Conservation (phyloP, 2,113 vertebrate genomes). For the Eretmochelys imbricata region DNA sequence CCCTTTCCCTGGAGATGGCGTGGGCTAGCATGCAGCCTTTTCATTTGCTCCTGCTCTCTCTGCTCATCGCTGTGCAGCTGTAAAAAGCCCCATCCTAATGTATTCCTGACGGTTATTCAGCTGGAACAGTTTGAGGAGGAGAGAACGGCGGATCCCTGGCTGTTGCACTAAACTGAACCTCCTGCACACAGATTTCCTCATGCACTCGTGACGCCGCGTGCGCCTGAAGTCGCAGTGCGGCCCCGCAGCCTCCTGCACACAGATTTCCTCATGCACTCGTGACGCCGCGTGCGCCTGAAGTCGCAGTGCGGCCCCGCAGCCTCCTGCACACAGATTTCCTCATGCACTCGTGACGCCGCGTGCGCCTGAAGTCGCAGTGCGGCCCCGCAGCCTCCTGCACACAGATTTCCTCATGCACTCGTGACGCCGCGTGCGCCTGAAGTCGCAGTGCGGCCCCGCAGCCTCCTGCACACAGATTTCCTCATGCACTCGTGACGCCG, state of each 20-base stretch:
- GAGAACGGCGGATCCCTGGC: accelerated
- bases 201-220: accelerated
- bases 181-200: not conserved
- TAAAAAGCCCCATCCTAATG: not conserved
- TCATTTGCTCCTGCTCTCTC: accelerated
- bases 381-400: not conserved
- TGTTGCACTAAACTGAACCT: not conserved
- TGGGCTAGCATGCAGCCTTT: accelerated
- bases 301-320: accelerated
- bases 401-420: not conserved
- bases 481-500: not conserved
- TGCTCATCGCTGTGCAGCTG: not conserved
- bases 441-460: accelerated
- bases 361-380: not conserved
- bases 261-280: not conserved
- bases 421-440: accelerated
- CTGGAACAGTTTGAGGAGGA: not conserved
- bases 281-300: accelerated
- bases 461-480: not conserved
- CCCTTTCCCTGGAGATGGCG: accelerated
- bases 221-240: not conserved
- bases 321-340: not conserved
- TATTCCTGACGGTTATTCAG: accelerated
- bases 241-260: not conserved
- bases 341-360: accelerated